Evolutionary conservation across 1,140 invertebrate species (phyloP), one percentile per base, ranked within the genome.

Genomic region (Stegodyphus dumicola): DNA sequence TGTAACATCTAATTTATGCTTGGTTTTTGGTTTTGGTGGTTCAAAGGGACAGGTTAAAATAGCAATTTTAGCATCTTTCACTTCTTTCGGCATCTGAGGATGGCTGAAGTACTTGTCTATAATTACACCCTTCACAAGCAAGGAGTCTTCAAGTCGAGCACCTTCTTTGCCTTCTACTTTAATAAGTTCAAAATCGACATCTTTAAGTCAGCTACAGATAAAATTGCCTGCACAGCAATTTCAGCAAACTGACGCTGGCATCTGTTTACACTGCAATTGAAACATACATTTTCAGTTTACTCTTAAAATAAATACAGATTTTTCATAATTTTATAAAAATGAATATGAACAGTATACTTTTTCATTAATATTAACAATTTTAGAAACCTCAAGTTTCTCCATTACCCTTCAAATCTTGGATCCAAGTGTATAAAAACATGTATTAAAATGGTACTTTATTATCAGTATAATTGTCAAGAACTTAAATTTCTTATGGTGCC

Each of bases 1-100:
- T 7, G 95, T 96, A 3, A 99, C 95, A 89, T 99, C 98, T 88
- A 99, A 93, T 95, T 99, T 99, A 94, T 99, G 97, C 91, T 99
- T 99, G 83, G 98, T 99, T 92, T 99, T 99, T 17, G 99, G 99
- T 92, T 99, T 99, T 48, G 99, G 99, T 66, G 99, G 99, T 92
- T 99, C 99, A 92, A 99, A 99, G 87, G 99, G 97, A 92, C 99
- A 99, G 15, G 99, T 99, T 7, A 99, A 93, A 88, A 99, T 99
- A 3, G 98, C 98, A 70, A 99, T 91, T 90, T 98, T 98, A 0
- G 97, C 98, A 92, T 99, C 93, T 91, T 94, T 93, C 7, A 96
- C 91, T 83, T 91, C 90, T 93, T 96, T 99, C 2, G 98, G 98
- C 99, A 99, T 99, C 92, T 99, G 99, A 76, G 99, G 97, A 93